Evolutionary conservation across 2,797 vertebrate species (phyloP), one percentile per base, ranked within the genome.

Genomic region (Crax fasciolata): DNA sequence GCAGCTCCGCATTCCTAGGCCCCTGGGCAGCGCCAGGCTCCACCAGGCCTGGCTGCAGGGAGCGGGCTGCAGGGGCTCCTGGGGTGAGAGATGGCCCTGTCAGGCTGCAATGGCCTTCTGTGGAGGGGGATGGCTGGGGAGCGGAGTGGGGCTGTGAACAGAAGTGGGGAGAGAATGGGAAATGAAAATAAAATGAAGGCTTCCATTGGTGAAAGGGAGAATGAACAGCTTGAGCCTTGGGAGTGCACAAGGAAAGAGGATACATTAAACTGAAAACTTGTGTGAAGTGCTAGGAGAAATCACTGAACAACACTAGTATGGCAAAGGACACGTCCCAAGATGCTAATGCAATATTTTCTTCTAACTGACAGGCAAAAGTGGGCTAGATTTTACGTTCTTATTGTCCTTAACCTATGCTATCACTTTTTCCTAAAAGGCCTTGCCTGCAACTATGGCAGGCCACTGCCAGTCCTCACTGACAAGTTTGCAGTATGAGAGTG

Each of bases 91-190:
- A 49, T 7, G 2, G 2, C 82, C 67, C 82, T 80, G 59, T 79
- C 54, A 24, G 43, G 77, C 73, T 80, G 52, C 61, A 87, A 54
- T 59, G 63, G 13, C 6, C 14, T 67, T 59, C 71, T 85, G 57
- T 85, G 76, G 65, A 82, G 71, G 66, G 46, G 46, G 89, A 87
- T 80, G 68, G 78, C 74, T 96, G 85, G 94, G 52, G 78, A 87
- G 14, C 25, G 49, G 84, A 90, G 67, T 28, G 10, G 55, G 84
- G 23, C n/a, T 87, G 32, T 62, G n/a, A 88, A 61, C 3, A 59
- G 39, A 82, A 84, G 27, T 35, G 8, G 35, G 66, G 14, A 57
- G 11, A 59, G 57, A 74, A 51, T 5, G 21, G n/a, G 43, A 83
- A 92, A 84, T 25, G 2, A 95, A 90, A 94, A 83, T 25, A 30